A percentile compares a stretch with the other conserved stretches of the same genome.
Conservation (phyloP, 2,888 invertebrate genomes). For the Megaustenia siamemsis region DNA sequence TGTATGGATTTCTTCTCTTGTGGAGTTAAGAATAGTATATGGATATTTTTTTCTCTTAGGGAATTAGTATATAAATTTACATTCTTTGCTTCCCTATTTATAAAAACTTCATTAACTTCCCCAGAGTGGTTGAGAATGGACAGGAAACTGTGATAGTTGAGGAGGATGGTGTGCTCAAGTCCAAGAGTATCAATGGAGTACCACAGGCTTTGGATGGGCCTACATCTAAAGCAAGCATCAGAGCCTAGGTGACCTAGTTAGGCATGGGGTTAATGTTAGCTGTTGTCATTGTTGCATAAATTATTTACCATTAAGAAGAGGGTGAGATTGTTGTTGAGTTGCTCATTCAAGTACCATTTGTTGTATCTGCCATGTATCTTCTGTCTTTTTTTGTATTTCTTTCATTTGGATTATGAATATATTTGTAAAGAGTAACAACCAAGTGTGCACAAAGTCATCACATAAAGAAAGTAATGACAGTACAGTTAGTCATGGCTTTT, state of each 20-base stretch:
- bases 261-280: constrained; percentile 3
- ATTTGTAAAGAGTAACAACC: background rate
- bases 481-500: background rate
- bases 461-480: background rate
- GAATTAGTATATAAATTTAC: too few species aligned
- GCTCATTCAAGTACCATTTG: constrained; percentile 21
- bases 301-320: background rate
- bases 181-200: constrained; percentile 97
- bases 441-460: background rate
- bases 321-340: background rate
- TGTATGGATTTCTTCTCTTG: too few species aligned
- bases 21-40: too few species aligned
- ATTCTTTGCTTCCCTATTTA: too few species aligned
- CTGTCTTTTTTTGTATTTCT: background rate
- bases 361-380: constrained; percentile 3
- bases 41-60: too few species aligned
- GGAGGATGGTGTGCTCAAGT: constrained; percentile 97
- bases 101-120: constrained; percentile 55
- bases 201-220: constrained; percentile 61
- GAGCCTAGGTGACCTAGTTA: constrained; percentile 46
- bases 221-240: constrained; percentile 58
- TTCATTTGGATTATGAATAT: background rate
- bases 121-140: constrained; percentile 95
- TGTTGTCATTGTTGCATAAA: background rate
- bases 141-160: constrained; percentile 96